Conservation (phyloP, 2,888 invertebrate genomes). For the Megalurothrips usitatus region DNA sequence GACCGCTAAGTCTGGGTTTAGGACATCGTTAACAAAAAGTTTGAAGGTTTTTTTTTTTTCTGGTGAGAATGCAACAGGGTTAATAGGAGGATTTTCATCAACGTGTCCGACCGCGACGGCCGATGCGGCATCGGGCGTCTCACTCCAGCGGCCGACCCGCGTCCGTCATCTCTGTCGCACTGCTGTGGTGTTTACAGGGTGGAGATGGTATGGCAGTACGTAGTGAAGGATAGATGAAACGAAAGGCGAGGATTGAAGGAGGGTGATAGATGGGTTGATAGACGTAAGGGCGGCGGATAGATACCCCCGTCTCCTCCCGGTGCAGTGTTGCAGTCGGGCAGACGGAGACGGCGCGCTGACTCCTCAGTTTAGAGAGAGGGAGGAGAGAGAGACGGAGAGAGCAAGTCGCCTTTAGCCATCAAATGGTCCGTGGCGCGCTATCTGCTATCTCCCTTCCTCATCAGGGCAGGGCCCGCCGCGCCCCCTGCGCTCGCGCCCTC, state of each 20-base stretch:
- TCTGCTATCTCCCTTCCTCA: neutral
- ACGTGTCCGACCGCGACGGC: too few relatives aligned
- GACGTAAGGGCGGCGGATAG: too few relatives aligned
- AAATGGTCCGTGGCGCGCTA: constrained; percentile 19
- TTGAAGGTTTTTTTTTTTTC: too few relatives aligned
- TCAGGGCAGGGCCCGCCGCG: neutral
- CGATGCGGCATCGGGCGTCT: too few relatives aligned
- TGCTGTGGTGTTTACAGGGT: neutral
- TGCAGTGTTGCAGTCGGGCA: neutral
- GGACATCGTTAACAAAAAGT: too few relatives aligned
- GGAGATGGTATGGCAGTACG: too few relatives aligned
- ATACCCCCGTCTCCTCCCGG: neutral
- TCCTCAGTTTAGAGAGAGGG: neutral
- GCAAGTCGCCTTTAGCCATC: neutral
- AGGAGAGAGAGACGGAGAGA: neutral
- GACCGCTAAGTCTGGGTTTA: too few relatives aligned
- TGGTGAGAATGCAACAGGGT: too few relatives aligned
- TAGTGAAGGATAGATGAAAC: too few relatives aligned
- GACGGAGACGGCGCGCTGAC: neutral
- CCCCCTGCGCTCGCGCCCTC: too few relatives aligned
- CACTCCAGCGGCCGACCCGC: neutral
- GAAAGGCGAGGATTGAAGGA: too few relatives aligned
- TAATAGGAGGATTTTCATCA: too few relatives aligned
- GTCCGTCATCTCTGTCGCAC: neutral
- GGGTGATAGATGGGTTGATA: neutral